Percentiles rank a stretch among this genome's conserved stretches.
These are phyloP conservation scores for Rhagium mordax DNA, from an alignment of 2,888 invertebrate species.

Conservation along the genomic window DNA sequence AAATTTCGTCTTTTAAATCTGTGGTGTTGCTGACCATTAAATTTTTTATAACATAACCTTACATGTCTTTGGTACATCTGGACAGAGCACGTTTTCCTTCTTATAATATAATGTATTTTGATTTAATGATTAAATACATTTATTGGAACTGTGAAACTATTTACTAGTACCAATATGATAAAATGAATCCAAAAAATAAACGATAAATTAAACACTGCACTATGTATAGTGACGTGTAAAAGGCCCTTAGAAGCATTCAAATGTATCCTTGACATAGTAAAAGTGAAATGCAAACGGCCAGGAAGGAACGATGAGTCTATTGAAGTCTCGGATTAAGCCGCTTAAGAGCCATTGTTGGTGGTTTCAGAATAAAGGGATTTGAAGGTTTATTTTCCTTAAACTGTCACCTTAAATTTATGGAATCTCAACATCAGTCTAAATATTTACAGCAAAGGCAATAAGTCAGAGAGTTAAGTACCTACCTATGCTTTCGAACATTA, in stretches of 20 bases:
- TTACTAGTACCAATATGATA: too few relatives aligned
- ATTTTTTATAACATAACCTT: too few relatives aligned
- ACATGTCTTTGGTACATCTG: too few relatives aligned
- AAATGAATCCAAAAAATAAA: too few relatives aligned
- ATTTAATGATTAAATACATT: too few relatives aligned
- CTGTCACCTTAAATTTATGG: conserved; percentile 30
- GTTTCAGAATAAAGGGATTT: conserved; percentile 23
- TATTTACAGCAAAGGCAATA: conserved; percentile 4
- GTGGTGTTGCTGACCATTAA: too few relatives aligned
- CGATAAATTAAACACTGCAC: too few relatives aligned
- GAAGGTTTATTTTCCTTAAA: conserved; percentile 24
- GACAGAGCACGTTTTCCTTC: too few relatives aligned
- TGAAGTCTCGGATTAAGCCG: conserved; percentile 13
- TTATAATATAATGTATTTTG: too few relatives aligned
- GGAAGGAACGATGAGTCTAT: neutral
- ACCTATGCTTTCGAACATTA: neutral
- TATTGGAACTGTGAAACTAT: too few relatives aligned
- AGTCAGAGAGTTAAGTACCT: neutral
- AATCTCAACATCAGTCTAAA: conserved; percentile 1
- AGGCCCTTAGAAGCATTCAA: neutral
- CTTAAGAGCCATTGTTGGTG: conserved; percentile 32
- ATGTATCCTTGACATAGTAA: conserved; percentile 6
- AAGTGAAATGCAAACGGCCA: conserved; percentile 4
- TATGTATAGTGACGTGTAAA: too few relatives aligned
- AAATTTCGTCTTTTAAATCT: too few relatives aligned